Evolutionary conservation across 2,888 invertebrate genomes (phyloP).

Genomic region (Alentia gelatinosa): DNA sequence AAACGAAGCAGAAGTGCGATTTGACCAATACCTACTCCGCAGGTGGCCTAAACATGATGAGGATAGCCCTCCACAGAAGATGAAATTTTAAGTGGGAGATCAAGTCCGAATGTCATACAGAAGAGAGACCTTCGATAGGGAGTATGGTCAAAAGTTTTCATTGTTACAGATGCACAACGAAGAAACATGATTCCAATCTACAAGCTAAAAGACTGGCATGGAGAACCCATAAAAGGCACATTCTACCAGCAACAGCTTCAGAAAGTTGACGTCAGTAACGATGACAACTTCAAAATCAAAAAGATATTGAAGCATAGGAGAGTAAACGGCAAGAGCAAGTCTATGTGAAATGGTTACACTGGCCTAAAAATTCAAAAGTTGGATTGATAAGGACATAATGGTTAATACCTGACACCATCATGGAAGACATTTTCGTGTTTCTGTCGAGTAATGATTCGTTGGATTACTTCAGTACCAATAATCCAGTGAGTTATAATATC

Average conservation of each 20-base stretch:
- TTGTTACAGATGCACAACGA: neutral
- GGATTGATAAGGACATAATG: neutral
- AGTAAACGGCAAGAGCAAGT: neutral
- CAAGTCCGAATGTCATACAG: neutral
- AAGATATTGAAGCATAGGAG: neutral
- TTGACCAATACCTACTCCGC: neutral
- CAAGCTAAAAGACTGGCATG: neutral
- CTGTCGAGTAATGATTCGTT: neutral
- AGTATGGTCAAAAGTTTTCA: slow-evolving; percentile 6
- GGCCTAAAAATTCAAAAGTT: slow-evolving; percentile 30
- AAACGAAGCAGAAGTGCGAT: neutral
- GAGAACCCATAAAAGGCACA: slow-evolving; percentile 39
- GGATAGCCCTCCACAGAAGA: neutral
- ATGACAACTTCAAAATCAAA: neutral
- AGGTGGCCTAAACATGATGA: neutral
- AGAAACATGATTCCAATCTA: neutral
- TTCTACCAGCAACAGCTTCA: slow-evolving; percentile 46
- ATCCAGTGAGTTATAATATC: neutral
- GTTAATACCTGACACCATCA: neutral
- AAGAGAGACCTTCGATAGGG: neutral
- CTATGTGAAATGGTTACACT: neutral
- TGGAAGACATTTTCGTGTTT: neutral
- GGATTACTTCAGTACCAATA: neutral
- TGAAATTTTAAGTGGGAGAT: slow-evolving; percentile 21
- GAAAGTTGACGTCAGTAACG: neutral